Evolutionary conservation across 2,113 vertebrate genomes (phyloP), one percentile per base, ranked within the genome.

Genomic region (Lamprotornis superbus): DNA sequence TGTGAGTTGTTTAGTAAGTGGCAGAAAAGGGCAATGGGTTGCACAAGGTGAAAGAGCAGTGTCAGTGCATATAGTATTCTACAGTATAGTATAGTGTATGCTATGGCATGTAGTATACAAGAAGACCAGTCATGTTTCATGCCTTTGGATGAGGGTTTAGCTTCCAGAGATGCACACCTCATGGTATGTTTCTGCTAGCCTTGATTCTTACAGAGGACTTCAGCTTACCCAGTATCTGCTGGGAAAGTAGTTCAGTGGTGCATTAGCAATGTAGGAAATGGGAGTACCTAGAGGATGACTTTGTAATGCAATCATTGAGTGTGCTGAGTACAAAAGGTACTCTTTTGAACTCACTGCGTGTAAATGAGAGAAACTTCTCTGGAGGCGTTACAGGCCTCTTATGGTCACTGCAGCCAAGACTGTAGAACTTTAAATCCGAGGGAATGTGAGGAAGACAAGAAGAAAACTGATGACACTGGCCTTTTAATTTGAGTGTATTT

Each of bases 321-420:
- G 14, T 44, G 28, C 59, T 35, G 22, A 35, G 24, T 76, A 35
- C 18, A 11, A 49, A 28, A 3, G 1, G 4, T 81, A 39, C 20
- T 39, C 24, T 74, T 67, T 47, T 69, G 49, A 78, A n/a, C 19
- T 69, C 2, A 1, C 13, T 49, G 7, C 8, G 3, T 60, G 5
- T 25, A 35, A 47, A 8, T 52, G 53, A 33, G 33, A 73, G 37
- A 52, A 40, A 18, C 24, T 49, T 71, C 33, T 49, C 19, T 55
- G 44, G 22, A 73, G 25, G 23, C 0, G 0, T 40, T 53, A 59
- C 4, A 44, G n/a, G 37, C 44, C 13, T 61, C 5, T 33, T 83
- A 19, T 7, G 13, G 22, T 79, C 18, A 22, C 42, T 25, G 15
- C 61, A 76, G 52, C 21, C 11, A 17, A 39, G n/a, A 31, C 30